Evolutionary conservation across 2,888 invertebrate genomes (phyloP), one percentile per base, ranked within the genome.

Genomic region (Apoda limacodes): DNA sequence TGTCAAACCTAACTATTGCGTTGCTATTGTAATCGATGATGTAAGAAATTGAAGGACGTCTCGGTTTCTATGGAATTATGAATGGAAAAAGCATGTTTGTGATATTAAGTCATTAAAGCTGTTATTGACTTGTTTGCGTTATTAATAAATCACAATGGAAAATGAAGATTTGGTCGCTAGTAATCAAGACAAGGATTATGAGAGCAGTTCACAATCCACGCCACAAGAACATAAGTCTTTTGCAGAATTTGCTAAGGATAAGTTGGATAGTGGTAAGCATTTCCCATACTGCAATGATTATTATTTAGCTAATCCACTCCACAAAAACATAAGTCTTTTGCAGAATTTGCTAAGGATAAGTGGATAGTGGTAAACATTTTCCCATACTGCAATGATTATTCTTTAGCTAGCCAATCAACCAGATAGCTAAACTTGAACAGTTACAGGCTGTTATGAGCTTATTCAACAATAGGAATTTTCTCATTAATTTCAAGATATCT

Each of bases 361-460:
- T 80, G 35, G 80, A 80, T 40, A 80, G 78, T 39, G 80, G 80
- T 80, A n/a, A n/a, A n/a, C n/a, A n/a, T n/a, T n/a, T n/a, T n/a
- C n/a, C n/a, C n/a, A n/a, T n/a, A n/a, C n/a, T n/a, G n/a, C n/a
- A n/a, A n/a, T n/a, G n/a, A n/a, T n/a, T n/a, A n/a, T n/a, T n/a
- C n/a, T n/a, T n/a, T n/a, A n/a, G n/a, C n/a, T n/a, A n/a, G n/a
- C n/a, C n/a, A n/a, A n/a, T n/a, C n/a, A n/a, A n/a, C n/a, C n/a
- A n/a, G n/a, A n/a, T n/a, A n/a, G n/a, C n/a, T n/a, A n/a, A n/a
- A n/a, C n/a, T n/a, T n/a, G n/a, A n/a, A n/a, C n/a, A n/a, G n/a
- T n/a, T n/a, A n/a, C n/a, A n/a, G n/a, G n/a, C n/a, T n/a, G n/a
- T n/a, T n/a, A n/a, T n/a, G n/a, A n/a, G n/a, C n/a, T n/a, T n/a